phyloP scores from a whole-genome alignment of 2,888 invertebrate genomes.

The Acanthosepion lycidas region DNA sequence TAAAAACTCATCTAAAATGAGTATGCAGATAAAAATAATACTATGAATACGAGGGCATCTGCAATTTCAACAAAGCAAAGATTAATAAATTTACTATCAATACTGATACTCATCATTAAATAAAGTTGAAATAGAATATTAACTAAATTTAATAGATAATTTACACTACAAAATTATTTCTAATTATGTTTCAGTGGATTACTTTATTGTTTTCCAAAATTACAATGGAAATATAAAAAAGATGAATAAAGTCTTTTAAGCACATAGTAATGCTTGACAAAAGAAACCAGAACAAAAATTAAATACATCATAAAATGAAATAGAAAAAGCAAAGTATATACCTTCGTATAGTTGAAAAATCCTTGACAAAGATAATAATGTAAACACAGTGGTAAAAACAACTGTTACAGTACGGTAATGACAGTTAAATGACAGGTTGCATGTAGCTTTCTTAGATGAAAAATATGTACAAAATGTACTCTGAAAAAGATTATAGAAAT shows the following conservation, averaged over 20 bases:
- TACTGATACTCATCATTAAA: too few species aligned
- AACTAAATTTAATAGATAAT: too few species aligned
- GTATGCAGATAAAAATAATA: too few species aligned
- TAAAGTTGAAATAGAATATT: too few species aligned
- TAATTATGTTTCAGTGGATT: too few species aligned
- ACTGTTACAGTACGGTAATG: not conserved
- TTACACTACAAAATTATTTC: too few species aligned
- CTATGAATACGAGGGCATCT: too few species aligned
- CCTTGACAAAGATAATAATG: constrained; percentile 78
- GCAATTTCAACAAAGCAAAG: too few species aligned
- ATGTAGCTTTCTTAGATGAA: not conserved
- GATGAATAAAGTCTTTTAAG: not conserved
- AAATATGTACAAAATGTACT: not conserved
- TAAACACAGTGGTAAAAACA: constrained; percentile 57
- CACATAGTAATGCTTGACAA: not conserved
- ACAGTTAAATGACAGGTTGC: not conserved
- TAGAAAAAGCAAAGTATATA: constrained; percentile 63
- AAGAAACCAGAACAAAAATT: not conserved
- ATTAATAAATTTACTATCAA: too few species aligned
- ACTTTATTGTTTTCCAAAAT: too few species aligned
- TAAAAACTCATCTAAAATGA: too few species aligned
- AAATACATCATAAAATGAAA: not conserved
- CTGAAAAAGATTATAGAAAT: constrained; percentile 36
- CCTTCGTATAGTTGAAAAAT: constrained; percentile 80
- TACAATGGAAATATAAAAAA: too few species aligned